Evolutionary conservation across 2,888 invertebrate genomes (phyloP).

Genomic region (Campoplex capitator): DNA sequence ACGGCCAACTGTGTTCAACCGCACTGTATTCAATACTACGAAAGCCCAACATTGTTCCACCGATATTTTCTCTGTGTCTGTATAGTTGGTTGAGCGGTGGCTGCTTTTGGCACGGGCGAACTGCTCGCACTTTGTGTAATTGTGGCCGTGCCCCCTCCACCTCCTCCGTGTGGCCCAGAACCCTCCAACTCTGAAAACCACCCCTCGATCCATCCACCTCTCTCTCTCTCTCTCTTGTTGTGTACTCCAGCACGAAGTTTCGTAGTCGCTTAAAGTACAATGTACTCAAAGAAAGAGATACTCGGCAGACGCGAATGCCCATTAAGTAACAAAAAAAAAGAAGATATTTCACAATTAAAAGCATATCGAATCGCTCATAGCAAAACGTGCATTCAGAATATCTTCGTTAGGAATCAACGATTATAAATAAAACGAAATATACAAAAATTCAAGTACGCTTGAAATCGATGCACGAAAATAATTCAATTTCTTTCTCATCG

Average conservation of each 20-base stretch:
- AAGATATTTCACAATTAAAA: slow-evolving; percentile 25
- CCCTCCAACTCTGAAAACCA: slow-evolving; percentile 73
- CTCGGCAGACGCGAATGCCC: slow-evolving; percentile 28
- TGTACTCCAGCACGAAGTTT: slow-evolving; percentile 77
- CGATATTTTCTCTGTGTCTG: slow-evolving; percentile 28
- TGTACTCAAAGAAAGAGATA: slow-evolving; percentile 51
- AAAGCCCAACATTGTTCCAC: slow-evolving; percentile 22
- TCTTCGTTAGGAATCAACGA: neutral
- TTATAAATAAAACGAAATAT: neutral
- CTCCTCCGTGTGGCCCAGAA: slow-evolving; percentile 74
- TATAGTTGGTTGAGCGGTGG: slow-evolving; percentile 50
- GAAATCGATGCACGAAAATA: neutral
- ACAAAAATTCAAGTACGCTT: neutral
- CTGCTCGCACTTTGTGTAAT: slow-evolving; percentile 80
- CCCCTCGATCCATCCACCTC: slow-evolving; percentile 65
- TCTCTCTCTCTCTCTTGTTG: slow-evolving; percentile 45
- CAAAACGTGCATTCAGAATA: neutral
- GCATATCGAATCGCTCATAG: neutral
- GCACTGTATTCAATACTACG: slow-evolving; percentile 27
- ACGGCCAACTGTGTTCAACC: slow-evolving; percentile 59
- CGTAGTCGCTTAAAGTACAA: slow-evolving; percentile 78
- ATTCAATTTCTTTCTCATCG: neutral
- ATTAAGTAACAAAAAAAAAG: slow-evolving; percentile 35
- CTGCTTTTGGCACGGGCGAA: slow-evolving; percentile 72
- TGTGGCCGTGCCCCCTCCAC: slow-evolving; percentile 79